These are phyloP conservation scores for Periplaneta americana DNA, from an alignment of 1,140 invertebrate genomes.

Conservation along the genomic window DNA sequence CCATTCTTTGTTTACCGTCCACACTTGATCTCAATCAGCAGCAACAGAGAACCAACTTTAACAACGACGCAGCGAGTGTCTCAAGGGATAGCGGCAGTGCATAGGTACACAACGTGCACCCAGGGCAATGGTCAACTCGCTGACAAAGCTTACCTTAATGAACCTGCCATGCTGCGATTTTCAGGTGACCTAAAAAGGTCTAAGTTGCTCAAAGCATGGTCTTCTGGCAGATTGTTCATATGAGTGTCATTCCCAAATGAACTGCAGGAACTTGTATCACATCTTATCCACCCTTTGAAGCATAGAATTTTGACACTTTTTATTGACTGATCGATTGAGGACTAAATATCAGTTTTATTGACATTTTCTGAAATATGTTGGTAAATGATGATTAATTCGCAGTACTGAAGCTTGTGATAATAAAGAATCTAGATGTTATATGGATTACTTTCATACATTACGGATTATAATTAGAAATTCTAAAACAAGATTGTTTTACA, in stretches of 20 bases:
- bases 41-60: background rate
- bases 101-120: slow-evolving; percentile 32
- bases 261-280: background rate
- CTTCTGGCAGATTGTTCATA: background rate
- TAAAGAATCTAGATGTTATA: too few species aligned
- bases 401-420: too few species aligned
- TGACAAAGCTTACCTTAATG: slow-evolving; percentile 7
- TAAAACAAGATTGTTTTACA: too few species aligned
- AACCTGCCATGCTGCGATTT: slow-evolving; percentile 11
- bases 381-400: too few species aligned
- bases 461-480: too few species aligned
- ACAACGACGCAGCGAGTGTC: slow-evolving; percentile 22
- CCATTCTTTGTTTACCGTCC: slow-evolving; percentile 35
- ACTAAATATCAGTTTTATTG: background rate
- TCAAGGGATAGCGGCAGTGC: slow-evolving; percentile 21
- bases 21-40: slow-evolving; percentile 23
- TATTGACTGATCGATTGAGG: background rate
- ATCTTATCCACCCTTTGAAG: background rate
- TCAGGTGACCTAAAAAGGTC: slow-evolving; percentile 3
- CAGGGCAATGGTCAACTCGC: slow-evolving; percentile 29
- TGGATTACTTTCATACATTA: too few species aligned
- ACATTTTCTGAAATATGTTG: background rate
- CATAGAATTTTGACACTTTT: background rate
- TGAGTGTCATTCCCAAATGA: background rate
- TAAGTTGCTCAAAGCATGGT: background rate